Evolutionary conservation across 2,888 invertebrate genomes (phyloP).

Genomic region (Metallyticus violacea): DNA sequence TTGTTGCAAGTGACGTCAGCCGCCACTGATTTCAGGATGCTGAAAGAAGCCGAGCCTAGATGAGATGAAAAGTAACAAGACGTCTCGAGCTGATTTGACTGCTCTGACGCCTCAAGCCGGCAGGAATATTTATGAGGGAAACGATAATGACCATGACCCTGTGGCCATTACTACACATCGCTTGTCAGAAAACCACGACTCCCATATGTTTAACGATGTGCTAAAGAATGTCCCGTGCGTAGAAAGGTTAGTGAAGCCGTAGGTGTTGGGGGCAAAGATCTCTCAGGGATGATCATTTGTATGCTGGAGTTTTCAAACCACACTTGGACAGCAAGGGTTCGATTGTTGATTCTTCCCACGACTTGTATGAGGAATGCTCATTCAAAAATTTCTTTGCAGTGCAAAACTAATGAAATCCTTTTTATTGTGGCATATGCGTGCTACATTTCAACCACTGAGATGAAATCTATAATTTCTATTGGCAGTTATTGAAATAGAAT

Average conservation of each 20-base stretch:
- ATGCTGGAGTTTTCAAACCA: background rate
- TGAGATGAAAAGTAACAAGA: slow-evolving; percentile 2
- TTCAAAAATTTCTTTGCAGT: background rate
- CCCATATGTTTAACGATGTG: slow-evolving; percentile 21
- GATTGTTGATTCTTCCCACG: background rate
- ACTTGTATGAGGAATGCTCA: background rate
- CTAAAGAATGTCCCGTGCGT: slow-evolving; percentile 20
- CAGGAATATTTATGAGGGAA: slow-evolving; percentile 27
- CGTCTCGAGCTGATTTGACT: slow-evolving; percentile 12
- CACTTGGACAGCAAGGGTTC: background rate
- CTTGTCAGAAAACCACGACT: slow-evolving; percentile 15
- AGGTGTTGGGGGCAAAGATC: background rate
- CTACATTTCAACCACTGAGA: too few relatives aligned
- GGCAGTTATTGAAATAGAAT: too few relatives aligned
- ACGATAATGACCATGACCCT: slow-evolving; percentile 27
- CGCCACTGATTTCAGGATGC: background rate
- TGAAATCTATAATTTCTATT: too few relatives aligned
- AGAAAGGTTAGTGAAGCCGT: background rate
- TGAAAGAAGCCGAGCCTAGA: background rate
- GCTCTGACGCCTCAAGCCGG: slow-evolving; percentile 1
- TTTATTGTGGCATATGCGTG: too few relatives aligned
- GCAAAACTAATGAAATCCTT: background rate
- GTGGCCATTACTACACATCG: slow-evolving; percentile 27
- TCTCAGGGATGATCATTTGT: background rate
- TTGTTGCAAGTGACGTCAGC: background rate